These are phyloP conservation scores for Platycheirus albimanus DNA, from an alignment of 2,888 invertebrate species.

Conservation along the genomic window DNA sequence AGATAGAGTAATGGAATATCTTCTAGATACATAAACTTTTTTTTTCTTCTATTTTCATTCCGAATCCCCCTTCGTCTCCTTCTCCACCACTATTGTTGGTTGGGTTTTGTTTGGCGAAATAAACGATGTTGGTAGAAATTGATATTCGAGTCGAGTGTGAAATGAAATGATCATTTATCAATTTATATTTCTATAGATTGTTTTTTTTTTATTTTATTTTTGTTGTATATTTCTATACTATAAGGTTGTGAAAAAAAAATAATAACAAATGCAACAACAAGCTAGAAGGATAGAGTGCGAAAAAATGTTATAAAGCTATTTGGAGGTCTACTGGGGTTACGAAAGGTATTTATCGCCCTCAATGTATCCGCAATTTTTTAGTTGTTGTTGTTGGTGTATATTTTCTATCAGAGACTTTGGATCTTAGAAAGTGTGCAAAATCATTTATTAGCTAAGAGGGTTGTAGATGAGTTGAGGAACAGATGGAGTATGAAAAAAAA, in stretches of 20 bases:
- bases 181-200: conserved; percentile 57
- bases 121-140: conserved; percentile 64
- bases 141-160: conserved; percentile 71
- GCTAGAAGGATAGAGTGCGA: not conserved
- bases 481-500: not conserved
- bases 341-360: conserved; percentile 59
- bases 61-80: too few species aligned
- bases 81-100: conserved; percentile 40
- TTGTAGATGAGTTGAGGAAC: too few species aligned
- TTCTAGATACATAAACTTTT: conserved; percentile 44
- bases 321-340: conserved; percentile 66
- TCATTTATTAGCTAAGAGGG: conserved; percentile 43
- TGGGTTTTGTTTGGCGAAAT: conserved; percentile 55
- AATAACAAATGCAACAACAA: not conserved
- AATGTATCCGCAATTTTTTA: conserved; percentile 54
- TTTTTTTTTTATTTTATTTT: not conserved
- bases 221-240: not conserved
- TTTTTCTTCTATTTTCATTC: not conserved
- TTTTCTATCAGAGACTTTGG: conserved; percentile 48
- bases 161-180: conserved; percentile 73
- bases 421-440: conserved; percentile 67
- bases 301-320: conserved; percentile 24
- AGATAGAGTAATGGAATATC: conserved; percentile 63
- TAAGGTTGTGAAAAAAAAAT: not conserved
- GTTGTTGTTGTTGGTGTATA: not conserved